Conservation (phyloP, 2,888 invertebrate species). For the Leptura quadrifasciata region DNA sequence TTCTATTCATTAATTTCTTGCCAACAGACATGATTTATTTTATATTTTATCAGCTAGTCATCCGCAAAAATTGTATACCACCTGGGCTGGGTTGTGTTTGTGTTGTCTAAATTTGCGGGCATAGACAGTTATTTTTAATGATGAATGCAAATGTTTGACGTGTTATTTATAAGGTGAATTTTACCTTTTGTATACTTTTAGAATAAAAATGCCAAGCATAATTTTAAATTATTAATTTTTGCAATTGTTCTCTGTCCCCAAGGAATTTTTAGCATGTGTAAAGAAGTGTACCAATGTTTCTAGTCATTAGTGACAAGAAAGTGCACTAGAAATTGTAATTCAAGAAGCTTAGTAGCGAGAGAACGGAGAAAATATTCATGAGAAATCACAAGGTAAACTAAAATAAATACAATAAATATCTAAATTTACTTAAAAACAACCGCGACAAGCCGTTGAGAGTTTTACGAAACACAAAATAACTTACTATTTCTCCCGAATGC, state of each 20-base stretch:
- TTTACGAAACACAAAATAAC: background rate
- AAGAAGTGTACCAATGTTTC: too few relatives aligned
- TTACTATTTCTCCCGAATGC: background rate
- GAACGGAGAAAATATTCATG: background rate
- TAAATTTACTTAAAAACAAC: background rate
- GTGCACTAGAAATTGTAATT: constrained; percentile 5
- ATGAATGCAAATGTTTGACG: background rate
- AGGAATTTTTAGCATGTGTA: too few relatives aligned
- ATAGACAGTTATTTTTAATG: background rate
- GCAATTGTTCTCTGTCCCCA: too few relatives aligned
- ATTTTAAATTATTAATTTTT: too few relatives aligned
- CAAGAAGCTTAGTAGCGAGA: background rate
- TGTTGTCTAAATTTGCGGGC: background rate
- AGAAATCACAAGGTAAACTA: background rate
- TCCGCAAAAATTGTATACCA: constrained; percentile 1
- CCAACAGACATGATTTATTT: background rate
- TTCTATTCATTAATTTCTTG: background rate
- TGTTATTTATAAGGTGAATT: background rate
- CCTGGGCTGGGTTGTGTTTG: background rate
- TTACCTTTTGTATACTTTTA: too few relatives aligned
- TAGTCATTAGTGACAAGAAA: too few relatives aligned
- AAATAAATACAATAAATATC: background rate
- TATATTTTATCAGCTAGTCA: background rate
- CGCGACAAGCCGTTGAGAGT: background rate
- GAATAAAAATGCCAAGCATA: background rate